Evolutionary conservation across 2,888 invertebrate genomes (phyloP).

Genomic region (Plusia festucae): DNA sequence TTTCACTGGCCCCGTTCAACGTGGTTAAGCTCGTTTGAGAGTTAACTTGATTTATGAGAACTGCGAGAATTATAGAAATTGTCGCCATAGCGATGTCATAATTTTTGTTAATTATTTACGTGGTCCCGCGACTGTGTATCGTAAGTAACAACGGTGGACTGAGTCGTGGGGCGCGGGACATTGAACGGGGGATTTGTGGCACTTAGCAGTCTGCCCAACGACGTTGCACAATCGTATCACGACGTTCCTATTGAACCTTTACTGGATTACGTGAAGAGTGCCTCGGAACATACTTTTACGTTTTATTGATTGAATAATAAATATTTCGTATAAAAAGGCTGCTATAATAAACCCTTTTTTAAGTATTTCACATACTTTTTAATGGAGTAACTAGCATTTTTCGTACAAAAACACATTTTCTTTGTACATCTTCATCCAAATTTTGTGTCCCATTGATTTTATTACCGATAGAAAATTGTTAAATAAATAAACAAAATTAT

Average conservation of each 20-base stretch:
- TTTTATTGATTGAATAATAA: neutral
- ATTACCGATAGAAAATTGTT: too few species aligned
- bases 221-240: conserved; percentile 83
- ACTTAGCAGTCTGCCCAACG: conserved; percentile 86
- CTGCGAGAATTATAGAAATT: conserved; percentile 69
- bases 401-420: too few species aligned
- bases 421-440: too few species aligned
- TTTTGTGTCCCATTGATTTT: too few species aligned
- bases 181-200: conserved; percentile 85
- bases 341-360: too few species aligned
- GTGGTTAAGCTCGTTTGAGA: conserved; percentile 65
- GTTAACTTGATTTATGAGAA: conserved; percentile 72
- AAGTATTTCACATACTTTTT: too few species aligned
- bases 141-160: conserved; percentile 70
- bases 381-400: too few species aligned
- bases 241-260: conserved; percentile 73
- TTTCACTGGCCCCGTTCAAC: conserved; percentile 59
- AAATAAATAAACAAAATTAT: too few species aligned
- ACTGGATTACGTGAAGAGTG: conserved; percentile 79
- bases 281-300: conserved; percentile 19
- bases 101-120: conserved; percentile 60
- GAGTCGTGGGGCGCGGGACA: conserved; percentile 64
- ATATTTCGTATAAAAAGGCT: too few species aligned
- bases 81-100: conserved; percentile 69
- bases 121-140: conserved; percentile 60